phyloP scores from a whole-genome alignment of 2,888 invertebrate species.

The Cinara cedri region DNA sequence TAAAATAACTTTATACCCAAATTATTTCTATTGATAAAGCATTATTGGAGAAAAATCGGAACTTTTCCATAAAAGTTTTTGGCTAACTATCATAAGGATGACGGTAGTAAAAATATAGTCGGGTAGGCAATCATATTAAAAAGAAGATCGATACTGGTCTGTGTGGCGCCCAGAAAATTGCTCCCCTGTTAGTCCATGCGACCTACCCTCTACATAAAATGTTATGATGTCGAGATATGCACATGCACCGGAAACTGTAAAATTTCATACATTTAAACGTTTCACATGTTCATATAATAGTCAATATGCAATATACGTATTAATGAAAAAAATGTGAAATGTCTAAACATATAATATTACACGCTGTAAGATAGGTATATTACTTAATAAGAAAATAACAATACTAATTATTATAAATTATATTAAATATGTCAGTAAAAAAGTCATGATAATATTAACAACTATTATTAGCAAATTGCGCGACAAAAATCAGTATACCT shows the following conservation, averaged over 20 bases:
- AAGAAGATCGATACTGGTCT: constrained; percentile 36
- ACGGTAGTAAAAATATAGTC: constrained; percentile 10
- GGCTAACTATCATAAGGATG: constrained; percentile 23
- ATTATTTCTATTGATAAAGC: neutral
- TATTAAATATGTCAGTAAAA: no score
- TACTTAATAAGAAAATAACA: no score
- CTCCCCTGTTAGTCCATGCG: neutral
- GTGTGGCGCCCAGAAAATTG: constrained; percentile 45
- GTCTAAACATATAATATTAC: no score
- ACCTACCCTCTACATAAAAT: constrained; percentile 8
- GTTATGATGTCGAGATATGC: neutral
- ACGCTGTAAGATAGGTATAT: no score
- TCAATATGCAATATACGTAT: neutral
- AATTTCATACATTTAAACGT: constrained; percentile 3
- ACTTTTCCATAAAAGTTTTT: neutral
- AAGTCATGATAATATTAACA: no score
- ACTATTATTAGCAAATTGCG: no score
- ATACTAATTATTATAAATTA: no score
- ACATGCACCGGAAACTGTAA: constrained; percentile 10
- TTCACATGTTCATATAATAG: neutral
- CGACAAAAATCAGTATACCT: no score
- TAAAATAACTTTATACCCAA: constrained; percentile 10
- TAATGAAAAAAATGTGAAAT: neutral
- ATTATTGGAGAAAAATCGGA: neutral
- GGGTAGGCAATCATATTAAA: constrained; percentile 11